phyloP scores from a whole-genome alignment of 2,113 vertebrate genomes.

The Grantiella picta region DNA sequence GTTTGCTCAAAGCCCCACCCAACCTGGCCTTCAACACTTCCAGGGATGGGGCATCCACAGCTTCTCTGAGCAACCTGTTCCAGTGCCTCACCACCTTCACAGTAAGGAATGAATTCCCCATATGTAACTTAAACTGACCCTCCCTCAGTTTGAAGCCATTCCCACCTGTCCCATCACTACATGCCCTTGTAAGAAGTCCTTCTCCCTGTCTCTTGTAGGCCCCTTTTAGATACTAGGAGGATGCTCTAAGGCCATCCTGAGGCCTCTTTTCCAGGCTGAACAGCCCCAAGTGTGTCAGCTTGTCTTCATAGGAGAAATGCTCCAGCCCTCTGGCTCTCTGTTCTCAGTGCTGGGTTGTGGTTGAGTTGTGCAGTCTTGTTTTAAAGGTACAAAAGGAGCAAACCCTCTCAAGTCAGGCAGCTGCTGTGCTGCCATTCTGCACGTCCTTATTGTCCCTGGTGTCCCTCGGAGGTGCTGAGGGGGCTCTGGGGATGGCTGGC shows the following conservation, averaged over 20 bases:
- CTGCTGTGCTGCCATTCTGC: neutral
- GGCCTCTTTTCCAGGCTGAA: neutral
- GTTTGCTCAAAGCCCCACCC: neutral
- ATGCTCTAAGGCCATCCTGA: neutral
- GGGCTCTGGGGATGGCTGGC: neutral
- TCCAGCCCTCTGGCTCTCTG: neutral
- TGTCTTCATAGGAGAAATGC: neutral
- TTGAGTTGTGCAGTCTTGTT: neutral
- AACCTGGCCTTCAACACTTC: neutral
- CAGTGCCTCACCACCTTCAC: neutral
- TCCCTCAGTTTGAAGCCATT: neutral
- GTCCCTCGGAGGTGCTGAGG: rapidly evolving
- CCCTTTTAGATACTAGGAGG: neutral
- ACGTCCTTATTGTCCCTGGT: neutral
- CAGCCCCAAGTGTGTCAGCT: neutral
- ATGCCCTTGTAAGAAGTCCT: neutral
- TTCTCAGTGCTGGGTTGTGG: neutral
- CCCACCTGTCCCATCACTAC: neutral
- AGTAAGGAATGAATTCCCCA: neutral
- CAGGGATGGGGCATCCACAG: neutral
- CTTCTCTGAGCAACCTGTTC: neutral
- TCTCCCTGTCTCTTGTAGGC: neutral
- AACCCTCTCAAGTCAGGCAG: neutral
- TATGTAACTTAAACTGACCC: neutral
- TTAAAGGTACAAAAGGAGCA: neutral